Evolutionary conservation across 2,113 vertebrate species (phyloP), one percentile per base, ranked within the genome.

Genomic region (Monarcha castaneiventris): DNA sequence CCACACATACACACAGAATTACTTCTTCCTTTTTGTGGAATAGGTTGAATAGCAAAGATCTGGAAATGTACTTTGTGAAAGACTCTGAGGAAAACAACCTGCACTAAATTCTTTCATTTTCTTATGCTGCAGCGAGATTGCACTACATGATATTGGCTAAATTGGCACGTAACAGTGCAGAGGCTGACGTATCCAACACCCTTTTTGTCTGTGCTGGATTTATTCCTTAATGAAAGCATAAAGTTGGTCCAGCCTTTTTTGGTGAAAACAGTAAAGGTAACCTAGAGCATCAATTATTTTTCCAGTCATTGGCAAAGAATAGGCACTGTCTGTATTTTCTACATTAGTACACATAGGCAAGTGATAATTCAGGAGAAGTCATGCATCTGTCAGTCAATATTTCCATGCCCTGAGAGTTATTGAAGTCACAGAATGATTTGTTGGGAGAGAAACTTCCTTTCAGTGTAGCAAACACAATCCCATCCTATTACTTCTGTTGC

Each of bases 381-480:
- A 72, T 37, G 55, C 64, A 69, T 69, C 43, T 56, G n/a, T 72
- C 90, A 82, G 82, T 84, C 69, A 81, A 43, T 92, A 84, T 87
- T 95, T 96, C 90, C 67, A 92, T 62, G 58, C 62, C 66, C 64
- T 90, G 78, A 89, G 71, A 90, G 37, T 78, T 90, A 91, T 12
- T 86, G 84, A 61, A 73, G 76, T 54, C 54, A 80, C 44, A 78
- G 51, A 90, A 64, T 43, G 63, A 90, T 92, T 89, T 93, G 48
- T n/a, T 4, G 2, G 52, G 61, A 55, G 15, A 62, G 66, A 25
- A 80, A 55, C 30, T 81, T 77, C 46, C 63, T 80, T 51, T 43
- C 64, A 72, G 41, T 25, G 21, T 39, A n/a, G 44, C 41, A 89
- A 89, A 90, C n/a, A 41, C 5, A n/a, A 59, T 49, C 80, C 78